phyloP scores from a whole-genome alignment of 2,888 invertebrate genomes.

The Acleris emargana region DNA sequence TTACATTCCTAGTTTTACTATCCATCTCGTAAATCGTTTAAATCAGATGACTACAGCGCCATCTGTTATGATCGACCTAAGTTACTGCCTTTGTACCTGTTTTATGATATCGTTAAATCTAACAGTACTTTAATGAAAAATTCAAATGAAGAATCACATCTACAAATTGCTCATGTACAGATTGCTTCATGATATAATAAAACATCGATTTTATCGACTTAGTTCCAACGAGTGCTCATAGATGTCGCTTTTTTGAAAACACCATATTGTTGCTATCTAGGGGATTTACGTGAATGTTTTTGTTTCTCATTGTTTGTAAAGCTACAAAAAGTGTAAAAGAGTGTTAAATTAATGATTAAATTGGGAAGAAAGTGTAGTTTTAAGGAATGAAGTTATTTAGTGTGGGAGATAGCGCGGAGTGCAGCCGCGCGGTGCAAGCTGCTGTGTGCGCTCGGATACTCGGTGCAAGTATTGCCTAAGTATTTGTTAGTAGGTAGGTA shows the following conservation, averaged over 20 bases:
- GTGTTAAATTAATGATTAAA: neutral
- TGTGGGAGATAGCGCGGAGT: slow-evolving; percentile 30
- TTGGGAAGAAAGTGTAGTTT: slow-evolving; percentile 2
- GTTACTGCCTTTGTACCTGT: no score
- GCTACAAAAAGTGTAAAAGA: neutral
- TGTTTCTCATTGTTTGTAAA: neutral
- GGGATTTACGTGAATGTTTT: neutral
- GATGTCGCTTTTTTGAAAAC: neutral
- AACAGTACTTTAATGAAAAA: no score
- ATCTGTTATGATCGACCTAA: neutral
- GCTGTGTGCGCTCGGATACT: slow-evolving; percentile 24
- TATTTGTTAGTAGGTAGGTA: neutral
- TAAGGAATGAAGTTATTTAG: slow-evolving; percentile 24
- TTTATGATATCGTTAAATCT: no score
- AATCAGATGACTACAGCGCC: neutral
- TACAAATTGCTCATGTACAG: no score
- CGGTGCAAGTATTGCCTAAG: neutral
- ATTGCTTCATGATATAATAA: no score
- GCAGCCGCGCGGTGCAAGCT: slow-evolving; percentile 31
- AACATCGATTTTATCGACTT: neutral
- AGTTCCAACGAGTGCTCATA: neutral
- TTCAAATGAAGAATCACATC: no score
- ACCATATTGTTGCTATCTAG: neutral
- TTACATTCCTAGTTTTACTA: no score
- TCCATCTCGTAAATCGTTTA: no score